Evolutionary conservation across 2,113 vertebrate species (phyloP), one percentile per base, ranked within the genome.

Genomic region (Mus spicilegus): DNA sequence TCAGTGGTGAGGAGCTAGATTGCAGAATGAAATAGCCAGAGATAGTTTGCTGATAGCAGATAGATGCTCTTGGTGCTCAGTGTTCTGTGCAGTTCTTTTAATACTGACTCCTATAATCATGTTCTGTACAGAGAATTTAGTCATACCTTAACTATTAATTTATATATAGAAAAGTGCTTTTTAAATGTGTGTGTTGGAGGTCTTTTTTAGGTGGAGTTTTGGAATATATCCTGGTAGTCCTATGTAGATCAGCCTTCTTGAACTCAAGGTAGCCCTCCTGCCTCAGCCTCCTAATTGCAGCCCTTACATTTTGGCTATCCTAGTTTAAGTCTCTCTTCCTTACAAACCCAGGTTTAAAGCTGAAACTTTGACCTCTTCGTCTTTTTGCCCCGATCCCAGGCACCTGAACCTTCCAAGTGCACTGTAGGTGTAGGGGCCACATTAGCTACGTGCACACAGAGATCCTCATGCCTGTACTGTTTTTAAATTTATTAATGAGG

Each of bases 401-500:
- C 42, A 89, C 49, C 51, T 73, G 30, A 77, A 63, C 65, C 54
- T 87, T 91, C 7, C 11, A 90, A 36, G 39, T 63, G 36, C 28
- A 36, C 46, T 61, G 0, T 9, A 39, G 72, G 30, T 12, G 14
- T 91, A 19, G n/a, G 63, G 54, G 86, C 72, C 24, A 93, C 19
- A 46, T 0, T 65, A 67, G 39, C 39, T 51, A 78, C 30, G 17
- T 65, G 28, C 0, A 65, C 20, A 42, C 26, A 93, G 93, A 96
- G 20, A 39, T 28, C 9, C n/a, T 82, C 24, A 24, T 24, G 2
- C 7, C 26, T 28, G 4, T 10, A 54, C 1, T 20, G 1, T 76
- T 58, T 90, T 76, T 91, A 91, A 49, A 16, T 17, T 95, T 91
- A 36, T 87, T 95, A n/a, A 26, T 84, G 51, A 76, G 51, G 51